Conservation (phyloP, 2,113 vertebrate genomes). For the Canis aureus region DNA sequence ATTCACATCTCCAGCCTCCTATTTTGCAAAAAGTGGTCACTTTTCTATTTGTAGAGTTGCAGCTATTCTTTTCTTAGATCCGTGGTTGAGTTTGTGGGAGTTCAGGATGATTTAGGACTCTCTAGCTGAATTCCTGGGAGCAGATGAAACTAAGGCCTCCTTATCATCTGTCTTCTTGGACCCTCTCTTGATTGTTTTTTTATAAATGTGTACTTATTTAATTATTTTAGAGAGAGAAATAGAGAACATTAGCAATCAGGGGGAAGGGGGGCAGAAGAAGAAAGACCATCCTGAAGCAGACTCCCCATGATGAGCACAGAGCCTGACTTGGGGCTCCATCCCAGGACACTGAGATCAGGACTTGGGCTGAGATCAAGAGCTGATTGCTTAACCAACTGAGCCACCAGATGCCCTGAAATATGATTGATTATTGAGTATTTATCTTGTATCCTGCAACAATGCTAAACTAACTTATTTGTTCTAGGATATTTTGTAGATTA, state of each 20-base stretch:
- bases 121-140: too few species aligned
- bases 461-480: background rate
- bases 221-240: background rate
- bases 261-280: background rate
- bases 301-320: background rate
- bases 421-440: background rate
- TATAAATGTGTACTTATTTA: background rate
- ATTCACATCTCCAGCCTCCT: too few species aligned
- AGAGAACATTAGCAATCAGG: background rate
- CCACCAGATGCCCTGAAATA: background rate
- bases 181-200: background rate
- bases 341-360: background rate
- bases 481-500: background rate
- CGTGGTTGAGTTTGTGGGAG: too few species aligned
- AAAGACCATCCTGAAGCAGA: background rate
- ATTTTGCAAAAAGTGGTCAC: too few species aligned
- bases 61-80: too few species aligned
- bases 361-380: background rate
- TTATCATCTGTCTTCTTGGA: too few species aligned
- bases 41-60: too few species aligned
- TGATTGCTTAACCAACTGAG: background rate
- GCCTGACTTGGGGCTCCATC: background rate
- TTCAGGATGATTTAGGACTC: too few species aligned
- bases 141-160: too few species aligned
- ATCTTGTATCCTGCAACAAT: background rate